phyloP scores from a whole-genome alignment of 2,888 invertebrate species.

The Rhyacophila evoluta region DNA sequence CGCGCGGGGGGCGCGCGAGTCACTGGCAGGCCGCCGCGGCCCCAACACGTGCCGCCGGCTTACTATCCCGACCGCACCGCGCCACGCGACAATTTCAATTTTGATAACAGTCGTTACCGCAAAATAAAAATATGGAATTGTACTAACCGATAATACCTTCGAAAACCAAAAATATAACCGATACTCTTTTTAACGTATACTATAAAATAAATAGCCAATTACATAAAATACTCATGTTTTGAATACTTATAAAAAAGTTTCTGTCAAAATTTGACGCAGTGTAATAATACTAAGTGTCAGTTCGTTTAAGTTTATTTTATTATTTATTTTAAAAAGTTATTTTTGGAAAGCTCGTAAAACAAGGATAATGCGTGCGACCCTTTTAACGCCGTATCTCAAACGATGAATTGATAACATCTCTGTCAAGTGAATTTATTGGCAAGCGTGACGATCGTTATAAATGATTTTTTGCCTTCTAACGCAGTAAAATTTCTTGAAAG shows the following conservation, averaged over 20 bases:
- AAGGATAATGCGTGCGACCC: neutral
- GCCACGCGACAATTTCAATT: slow-evolving; percentile 18
- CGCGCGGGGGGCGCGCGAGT: slow-evolving; percentile 38
- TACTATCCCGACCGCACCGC: slow-evolving; percentile 28
- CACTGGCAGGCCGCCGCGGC: slow-evolving; percentile 44
- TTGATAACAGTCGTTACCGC: slow-evolving; percentile 23
- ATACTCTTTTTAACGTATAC: neutral
- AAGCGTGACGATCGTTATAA: neutral
- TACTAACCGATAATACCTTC: neutral
- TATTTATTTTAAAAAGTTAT: neutral
- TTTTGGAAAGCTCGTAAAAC: neutral
- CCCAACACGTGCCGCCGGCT: slow-evolving; percentile 35
- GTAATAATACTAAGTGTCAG: slow-evolving; percentile 4
- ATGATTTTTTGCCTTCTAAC: neutral
- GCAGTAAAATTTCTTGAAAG: neutral
- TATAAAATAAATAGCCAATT: neutral
- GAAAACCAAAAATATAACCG: neutral
- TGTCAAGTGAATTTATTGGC: slow-evolving; percentile 10
- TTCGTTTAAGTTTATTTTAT: neutral
- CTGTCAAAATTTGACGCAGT: neutral
- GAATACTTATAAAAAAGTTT: slow-evolving; percentile 22
- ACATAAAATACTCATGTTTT: neutral
- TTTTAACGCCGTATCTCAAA: slow-evolving; percentile 4
- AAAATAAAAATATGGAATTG: slow-evolving; percentile 16
- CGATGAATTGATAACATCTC: slow-evolving; percentile 31